Evolutionary conservation across 2,113 vertebrate genomes (phyloP).

Genomic region (Corythornis cristatus): DNA sequence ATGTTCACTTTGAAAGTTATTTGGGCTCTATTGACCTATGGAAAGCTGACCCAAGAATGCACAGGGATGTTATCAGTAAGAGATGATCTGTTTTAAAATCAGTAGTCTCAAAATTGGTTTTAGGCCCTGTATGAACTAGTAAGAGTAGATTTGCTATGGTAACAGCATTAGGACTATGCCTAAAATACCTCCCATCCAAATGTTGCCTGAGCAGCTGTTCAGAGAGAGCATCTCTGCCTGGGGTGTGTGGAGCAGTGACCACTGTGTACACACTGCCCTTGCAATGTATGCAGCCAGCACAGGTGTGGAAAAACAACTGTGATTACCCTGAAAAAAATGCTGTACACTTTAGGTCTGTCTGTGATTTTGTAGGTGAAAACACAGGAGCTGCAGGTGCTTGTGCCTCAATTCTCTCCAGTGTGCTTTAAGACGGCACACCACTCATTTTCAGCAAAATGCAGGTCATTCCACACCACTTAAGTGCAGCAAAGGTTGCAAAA

Average conservation of each 20-base stretch:
- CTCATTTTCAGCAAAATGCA: neutral
- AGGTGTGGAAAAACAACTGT: neutral
- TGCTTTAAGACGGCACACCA: neutral
- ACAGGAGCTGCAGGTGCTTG: neutral
- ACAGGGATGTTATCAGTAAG: neutral
- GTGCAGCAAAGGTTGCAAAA: neutral
- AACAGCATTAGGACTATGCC: neutral
- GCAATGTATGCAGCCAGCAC: neutral
- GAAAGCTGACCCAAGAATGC: neutral
- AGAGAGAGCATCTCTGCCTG: neutral
- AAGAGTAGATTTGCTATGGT: neutral
- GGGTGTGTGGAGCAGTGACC: neutral
- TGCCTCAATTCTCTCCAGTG: neutral
- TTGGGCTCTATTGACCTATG: neutral
- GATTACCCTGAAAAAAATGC: neutral
- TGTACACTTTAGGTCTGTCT: rapidly evolving
- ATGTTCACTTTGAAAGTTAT: neutral
- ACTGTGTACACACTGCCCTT: neutral
- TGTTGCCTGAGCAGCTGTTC: neutral
- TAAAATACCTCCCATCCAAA: neutral
- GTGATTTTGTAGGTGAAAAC: neutral
- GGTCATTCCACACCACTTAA: neutral
- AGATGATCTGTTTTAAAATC: neutral
- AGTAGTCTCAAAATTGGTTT: neutral
- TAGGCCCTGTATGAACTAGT: neutral